Percentiles rank a stretch among this genome's conserved stretches.
Evolutionary conservation across 1,140 invertebrate species (phyloP).

Genomic region (Eupristina koningsbergeri): DNA sequence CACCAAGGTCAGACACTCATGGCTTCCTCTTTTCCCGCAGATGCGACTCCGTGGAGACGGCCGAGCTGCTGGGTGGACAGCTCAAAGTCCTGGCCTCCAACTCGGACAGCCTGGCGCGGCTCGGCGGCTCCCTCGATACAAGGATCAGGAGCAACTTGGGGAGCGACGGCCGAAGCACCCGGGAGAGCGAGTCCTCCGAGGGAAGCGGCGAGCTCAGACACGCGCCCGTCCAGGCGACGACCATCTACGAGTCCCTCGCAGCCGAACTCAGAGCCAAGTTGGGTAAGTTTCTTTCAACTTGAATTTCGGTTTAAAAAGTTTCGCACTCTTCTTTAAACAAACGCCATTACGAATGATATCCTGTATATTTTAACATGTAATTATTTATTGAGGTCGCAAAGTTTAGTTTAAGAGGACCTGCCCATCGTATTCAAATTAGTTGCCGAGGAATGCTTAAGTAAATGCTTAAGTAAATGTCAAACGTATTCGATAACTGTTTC

Average conservation of each 20-base stretch:
- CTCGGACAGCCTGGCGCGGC: constrained; percentile 89
- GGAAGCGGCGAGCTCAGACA: constrained; percentile 77
- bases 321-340: too few species aligned
- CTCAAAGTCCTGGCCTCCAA: constrained; percentile 86
- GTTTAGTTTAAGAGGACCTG: too few species aligned
- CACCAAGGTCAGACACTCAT: background rate
- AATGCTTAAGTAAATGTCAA: background rate
- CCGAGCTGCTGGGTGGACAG: constrained; percentile 86
- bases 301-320: too few species aligned
- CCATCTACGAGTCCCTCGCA: constrained; percentile 91
- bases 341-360: background rate
- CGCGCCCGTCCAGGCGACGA: constrained; percentile 76
- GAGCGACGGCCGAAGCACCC: constrained; percentile 82
- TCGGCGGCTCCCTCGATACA: constrained; percentile 75
- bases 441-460: too few species aligned
- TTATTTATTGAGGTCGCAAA: too few species aligned
- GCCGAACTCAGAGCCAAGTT: constrained; percentile 92
- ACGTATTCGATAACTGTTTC: background rate
- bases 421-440: too few species aligned
- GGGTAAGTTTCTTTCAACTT: constrained; percentile 62
- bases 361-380: too few species aligned
- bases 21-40: constrained; percentile 49
- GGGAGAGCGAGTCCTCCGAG: constrained; percentile 82
- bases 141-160: constrained; percentile 80
- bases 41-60: constrained; percentile 95